Conservation (phyloP, 37 sponge, comb jelly and placozoan genomes). For the Mnemiopsis leidyi region DNA sequence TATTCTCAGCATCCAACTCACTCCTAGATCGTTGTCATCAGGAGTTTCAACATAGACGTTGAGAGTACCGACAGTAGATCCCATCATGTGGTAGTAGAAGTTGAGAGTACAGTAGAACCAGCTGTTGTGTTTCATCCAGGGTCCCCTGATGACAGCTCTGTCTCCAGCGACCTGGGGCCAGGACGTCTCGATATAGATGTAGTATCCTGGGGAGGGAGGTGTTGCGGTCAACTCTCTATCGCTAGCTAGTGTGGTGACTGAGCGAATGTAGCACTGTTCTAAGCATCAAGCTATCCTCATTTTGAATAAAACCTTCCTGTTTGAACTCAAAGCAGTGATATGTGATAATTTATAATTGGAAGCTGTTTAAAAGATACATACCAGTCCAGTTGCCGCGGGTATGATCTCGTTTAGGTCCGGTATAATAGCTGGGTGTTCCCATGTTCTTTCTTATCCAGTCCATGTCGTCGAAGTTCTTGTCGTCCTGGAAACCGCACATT, state of each 20-base stretch:
- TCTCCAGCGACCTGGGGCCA: constrained; percentile 67
- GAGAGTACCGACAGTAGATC: constrained; percentile 65
- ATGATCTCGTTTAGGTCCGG: constrained; percentile 67
- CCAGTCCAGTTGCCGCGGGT: constrained; percentile 66
- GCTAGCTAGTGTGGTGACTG: no score
- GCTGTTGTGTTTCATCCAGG: constrained; percentile 28
- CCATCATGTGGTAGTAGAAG: constrained; percentile 71
- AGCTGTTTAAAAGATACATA: no score
- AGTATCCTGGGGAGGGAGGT: constrained; percentile 60
- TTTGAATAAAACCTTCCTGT: no score
- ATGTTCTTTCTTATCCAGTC: constrained; percentile 61
- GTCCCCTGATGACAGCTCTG: constrained; percentile 64
- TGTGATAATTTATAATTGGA: no score
- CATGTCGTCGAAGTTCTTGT: constrained; percentile 44
- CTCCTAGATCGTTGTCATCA: background rate
- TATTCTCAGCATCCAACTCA: no score
- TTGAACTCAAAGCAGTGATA: no score
- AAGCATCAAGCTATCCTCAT: no score
- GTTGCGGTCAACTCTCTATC: no score
- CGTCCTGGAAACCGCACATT: constrained; percentile 64
- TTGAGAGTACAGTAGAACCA: constrained; percentile 64
- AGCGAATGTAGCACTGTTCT: no score
- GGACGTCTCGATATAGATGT: constrained; percentile 70
- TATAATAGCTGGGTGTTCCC: constrained; percentile 34
- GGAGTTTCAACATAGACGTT: constrained; percentile 48